Conservation (phyloP, 2,113 vertebrate species). For the Halichoerus grypus region DNA sequence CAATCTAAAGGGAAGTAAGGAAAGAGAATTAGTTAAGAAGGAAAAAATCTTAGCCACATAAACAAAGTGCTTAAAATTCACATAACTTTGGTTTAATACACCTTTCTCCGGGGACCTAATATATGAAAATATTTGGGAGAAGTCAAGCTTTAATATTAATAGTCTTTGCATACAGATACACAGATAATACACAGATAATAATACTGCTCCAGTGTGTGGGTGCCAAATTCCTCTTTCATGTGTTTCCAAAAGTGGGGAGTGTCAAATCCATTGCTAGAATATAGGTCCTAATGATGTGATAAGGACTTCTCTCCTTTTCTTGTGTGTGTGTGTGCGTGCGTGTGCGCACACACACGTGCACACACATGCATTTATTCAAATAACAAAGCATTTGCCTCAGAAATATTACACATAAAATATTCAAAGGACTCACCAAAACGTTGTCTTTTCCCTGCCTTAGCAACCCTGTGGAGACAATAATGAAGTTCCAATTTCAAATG, state of each 20-base stretch:
- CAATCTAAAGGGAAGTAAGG: neutral
- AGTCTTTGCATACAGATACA: neutral
- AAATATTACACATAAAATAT: slow-evolving; percentile 15
- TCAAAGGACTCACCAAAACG: neutral
- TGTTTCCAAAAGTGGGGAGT: neutral
- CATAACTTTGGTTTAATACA: neutral
- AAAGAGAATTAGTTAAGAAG: neutral
- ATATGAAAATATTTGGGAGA: neutral
- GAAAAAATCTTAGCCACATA: slow-evolving; percentile 49
- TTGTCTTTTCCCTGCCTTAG: neutral
- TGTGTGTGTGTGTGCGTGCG: neutral
- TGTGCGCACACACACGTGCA: accelerated
- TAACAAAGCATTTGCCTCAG: neutral
- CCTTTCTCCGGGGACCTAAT: neutral
- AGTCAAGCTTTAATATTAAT: neutral
- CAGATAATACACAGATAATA: neutral
- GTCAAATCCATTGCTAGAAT: neutral
- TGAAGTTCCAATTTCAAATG: slow-evolving; percentile 33
- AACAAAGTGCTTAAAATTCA: slow-evolving; percentile 51
- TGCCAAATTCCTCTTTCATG: neutral
- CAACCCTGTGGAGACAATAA: neutral
- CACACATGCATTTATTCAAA: neutral
- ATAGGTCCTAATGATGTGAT: neutral
- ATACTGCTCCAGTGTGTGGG: neutral
- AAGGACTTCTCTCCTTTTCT: neutral